A percentile compares a stretch with the other conserved stretches of the same genome.
phyloP scores from a whole-genome alignment of 2,797 vertebrate genomes.

The Myiotriccus ornatus region DNA sequence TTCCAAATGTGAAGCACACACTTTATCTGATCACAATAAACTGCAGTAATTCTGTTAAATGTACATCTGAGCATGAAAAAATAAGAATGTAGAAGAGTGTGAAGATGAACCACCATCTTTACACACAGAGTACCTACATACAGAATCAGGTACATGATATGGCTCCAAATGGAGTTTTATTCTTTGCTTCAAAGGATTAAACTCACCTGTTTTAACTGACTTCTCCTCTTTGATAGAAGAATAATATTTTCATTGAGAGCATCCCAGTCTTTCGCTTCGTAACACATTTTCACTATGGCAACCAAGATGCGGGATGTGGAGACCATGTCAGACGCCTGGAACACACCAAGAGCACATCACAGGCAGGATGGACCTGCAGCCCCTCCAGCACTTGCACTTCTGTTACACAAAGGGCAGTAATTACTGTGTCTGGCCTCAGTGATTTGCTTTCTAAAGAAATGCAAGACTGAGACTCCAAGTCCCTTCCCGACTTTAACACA shows the following conservation, averaged over 20 bases:
- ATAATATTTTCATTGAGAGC: constrained; percentile 97
- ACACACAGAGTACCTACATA: neutral
- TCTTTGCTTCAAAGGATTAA: neutral
- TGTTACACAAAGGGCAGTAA: neutral
- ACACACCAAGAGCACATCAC: neutral
- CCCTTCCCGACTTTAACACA: rapidly evolving
- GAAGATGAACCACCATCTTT: neutral
- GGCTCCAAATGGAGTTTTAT: neutral
- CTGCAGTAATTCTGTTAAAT: neutral
- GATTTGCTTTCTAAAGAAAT: neutral
- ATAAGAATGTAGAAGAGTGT: neutral
- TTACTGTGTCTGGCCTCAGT: neutral
- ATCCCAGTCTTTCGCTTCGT: constrained; percentile 96
- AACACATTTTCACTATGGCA: constrained; percentile 95
- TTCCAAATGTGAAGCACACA: neutral
- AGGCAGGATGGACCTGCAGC: neutral
- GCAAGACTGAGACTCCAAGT: neutral
- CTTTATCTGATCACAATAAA: neutral
- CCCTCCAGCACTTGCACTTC: neutral
- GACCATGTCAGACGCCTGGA: constrained; percentile 95
- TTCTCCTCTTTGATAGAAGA: constrained; percentile 93
- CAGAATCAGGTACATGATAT: neutral
- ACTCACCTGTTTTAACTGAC: constrained; percentile 95
- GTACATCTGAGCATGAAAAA: neutral
- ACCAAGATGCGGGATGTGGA: constrained; percentile 97